Conservation (phyloP, 2,797 vertebrate species). For the Toxotes lorentzi region DNA sequence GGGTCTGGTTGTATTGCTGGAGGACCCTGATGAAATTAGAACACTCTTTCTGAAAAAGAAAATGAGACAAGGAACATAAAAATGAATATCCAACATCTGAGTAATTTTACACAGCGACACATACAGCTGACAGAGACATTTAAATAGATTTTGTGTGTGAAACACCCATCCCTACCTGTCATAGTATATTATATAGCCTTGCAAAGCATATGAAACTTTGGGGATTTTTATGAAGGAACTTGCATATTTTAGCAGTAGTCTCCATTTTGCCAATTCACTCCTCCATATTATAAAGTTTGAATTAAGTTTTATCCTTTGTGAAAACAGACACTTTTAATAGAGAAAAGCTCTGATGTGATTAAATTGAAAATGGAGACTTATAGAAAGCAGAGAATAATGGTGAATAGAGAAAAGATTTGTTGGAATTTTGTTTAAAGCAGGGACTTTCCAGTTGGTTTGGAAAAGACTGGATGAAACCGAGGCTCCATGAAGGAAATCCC, state of each 20-base stretch:
- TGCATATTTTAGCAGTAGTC: slow-evolving; percentile 38
- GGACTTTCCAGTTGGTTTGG: slow-evolving; percentile 70
- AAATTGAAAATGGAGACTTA: slow-evolving; percentile 49
- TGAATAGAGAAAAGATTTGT: slow-evolving; percentile 36
- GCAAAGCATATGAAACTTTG: slow-evolving; percentile 22
- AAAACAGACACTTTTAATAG: slow-evolving; percentile 43
- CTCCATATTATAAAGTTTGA: slow-evolving; percentile 41
- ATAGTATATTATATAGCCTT: slow-evolving; percentile 20
- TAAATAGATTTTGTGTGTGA: slow-evolving; percentile 13
- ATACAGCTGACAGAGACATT: slow-evolving; percentile 48
- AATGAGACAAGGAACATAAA: slow-evolving; percentile 24
- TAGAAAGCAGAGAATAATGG: slow-evolving; percentile 43
- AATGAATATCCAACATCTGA: background rate
- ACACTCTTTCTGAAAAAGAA: slow-evolving; percentile 92
- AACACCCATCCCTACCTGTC: slow-evolving; percentile 16
- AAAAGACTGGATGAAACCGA: slow-evolving; percentile 52
- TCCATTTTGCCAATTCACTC: slow-evolving; percentile 3
- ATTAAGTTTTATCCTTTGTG: slow-evolving; percentile 52
- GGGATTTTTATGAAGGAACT: slow-evolving; percentile 34
- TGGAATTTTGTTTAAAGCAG: slow-evolving; percentile 50
- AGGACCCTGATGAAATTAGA: slow-evolving; percentile 98
- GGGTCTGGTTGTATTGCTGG: slow-evolving; percentile 95
- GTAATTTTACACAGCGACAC: slow-evolving; percentile 9
- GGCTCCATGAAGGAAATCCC: slow-evolving; percentile 73
- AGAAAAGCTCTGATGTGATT: slow-evolving; percentile 27